phyloP scores from a whole-genome alignment of 2,888 invertebrate genomes.

The Seira ritae region DNA sequence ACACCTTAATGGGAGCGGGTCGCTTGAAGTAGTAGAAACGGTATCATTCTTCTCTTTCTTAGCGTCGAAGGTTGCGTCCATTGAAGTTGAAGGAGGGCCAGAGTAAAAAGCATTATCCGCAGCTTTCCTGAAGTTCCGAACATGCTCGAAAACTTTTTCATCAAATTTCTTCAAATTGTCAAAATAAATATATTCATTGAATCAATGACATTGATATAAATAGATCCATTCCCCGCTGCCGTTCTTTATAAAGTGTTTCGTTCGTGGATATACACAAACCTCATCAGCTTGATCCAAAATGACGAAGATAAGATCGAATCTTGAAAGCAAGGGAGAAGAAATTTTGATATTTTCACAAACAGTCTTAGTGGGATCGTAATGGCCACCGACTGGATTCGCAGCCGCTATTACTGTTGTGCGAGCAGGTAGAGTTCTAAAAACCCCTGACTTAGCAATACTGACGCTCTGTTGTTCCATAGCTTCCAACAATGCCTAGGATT shows the following conservation, averaged over 20 bases:
- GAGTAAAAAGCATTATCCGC: neutral
- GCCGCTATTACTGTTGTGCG: slow-evolving; percentile 85
- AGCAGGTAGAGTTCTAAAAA: slow-evolving; percentile 77
- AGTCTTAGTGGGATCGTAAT: slow-evolving; percentile 91
- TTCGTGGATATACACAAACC: slow-evolving; percentile 76
- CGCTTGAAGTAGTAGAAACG: too few species aligned
- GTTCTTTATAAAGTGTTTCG: neutral
- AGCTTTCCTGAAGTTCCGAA: slow-evolving; percentile 31
- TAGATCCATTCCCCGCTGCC: neutral
- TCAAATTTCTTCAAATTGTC: slow-evolving; percentile 58
- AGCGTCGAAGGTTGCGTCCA: too few species aligned
- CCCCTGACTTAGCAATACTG: slow-evolving; percentile 86
- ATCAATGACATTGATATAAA: neutral
- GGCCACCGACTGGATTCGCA: slow-evolving; percentile 93
- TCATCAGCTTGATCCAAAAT: slow-evolving; percentile 91
- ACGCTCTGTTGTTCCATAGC: slow-evolving; percentile 96
- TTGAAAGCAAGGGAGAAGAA: slow-evolving; percentile 88
- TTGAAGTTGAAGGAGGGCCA: too few species aligned
- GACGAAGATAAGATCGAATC: slow-evolving; percentile 95
- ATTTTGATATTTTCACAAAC: slow-evolving; percentile 93
- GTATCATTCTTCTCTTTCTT: too few species aligned
- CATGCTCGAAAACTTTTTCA: slow-evolving; percentile 61
- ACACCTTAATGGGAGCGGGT: too few species aligned
- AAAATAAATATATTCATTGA: neutral
- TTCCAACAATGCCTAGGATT: slow-evolving; percentile 86